A percentile compares a stretch with the other conserved stretches of the same genome.
Evolutionary conservation across 2,888 invertebrate genomes (phyloP).

Genomic region (Alviniconcha strummeri): DNA sequence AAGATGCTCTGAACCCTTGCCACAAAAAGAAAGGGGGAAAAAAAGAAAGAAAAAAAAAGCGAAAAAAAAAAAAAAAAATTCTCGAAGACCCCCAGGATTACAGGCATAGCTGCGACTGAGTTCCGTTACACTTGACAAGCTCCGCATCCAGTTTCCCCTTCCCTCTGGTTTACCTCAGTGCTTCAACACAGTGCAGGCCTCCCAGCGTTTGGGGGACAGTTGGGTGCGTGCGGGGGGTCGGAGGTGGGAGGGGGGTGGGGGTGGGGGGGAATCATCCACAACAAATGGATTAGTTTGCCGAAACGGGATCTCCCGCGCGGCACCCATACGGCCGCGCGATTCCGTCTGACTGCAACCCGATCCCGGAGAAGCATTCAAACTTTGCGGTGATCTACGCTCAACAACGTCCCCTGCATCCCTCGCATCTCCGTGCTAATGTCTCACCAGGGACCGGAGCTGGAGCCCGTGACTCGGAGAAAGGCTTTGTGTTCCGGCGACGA

Average conservation of each 20-base stretch:
- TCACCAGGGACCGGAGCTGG: too few relatives aligned
- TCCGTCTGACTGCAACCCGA: neutral
- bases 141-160: neutral
- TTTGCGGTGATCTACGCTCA: neutral
- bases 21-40: too few relatives aligned
- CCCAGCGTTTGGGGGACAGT: too few relatives aligned
- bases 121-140: neutral
- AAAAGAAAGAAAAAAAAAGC: too few relatives aligned
- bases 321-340: neutral
- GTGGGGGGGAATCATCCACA: neutral
- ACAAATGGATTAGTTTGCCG: constrained; percentile 6
- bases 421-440: neutral
- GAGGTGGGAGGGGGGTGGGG: neutral
- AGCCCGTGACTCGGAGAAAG: too few relatives aligned
- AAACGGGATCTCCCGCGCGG: neutral
- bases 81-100: too few relatives aligned
- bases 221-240: too few relatives aligned
- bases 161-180: too few relatives aligned
- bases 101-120: neutral
- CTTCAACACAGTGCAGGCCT: too few relatives aligned
- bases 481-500: neutral
- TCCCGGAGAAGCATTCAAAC: neutral
- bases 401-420: neutral
- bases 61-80: too few relatives aligned
- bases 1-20: too few relatives aligned